A percentile compares a stretch with the other conserved stretches of the same genome.
Conservation (phyloP, 2,797 vertebrate genomes). For the Cyprinodon diabolis region DNA sequence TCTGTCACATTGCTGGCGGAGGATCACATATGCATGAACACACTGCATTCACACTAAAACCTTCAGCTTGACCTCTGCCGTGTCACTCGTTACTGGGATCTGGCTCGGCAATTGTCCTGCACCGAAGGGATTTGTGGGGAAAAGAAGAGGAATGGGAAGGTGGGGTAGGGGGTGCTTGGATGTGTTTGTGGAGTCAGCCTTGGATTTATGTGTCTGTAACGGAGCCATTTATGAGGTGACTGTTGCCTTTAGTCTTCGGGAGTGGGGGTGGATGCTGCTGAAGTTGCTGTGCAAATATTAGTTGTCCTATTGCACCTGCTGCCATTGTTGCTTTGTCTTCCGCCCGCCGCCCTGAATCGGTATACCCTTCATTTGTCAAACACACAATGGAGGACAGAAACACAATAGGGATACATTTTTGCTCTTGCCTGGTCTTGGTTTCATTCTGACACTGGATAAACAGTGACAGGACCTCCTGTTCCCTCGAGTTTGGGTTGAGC, state of each 20-base stretch:
- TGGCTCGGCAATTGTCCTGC: constrained; percentile 80
- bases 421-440: constrained; percentile 40
- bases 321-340: constrained; percentile 65
- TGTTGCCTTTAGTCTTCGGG: constrained; percentile 67
- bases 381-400: constrained; percentile 74
- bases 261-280: constrained; percentile 61
- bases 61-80: constrained; percentile 76
- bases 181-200: constrained; percentile 61
- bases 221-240: constrained; percentile 72
- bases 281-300: constrained; percentile 83
- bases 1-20: constrained; percentile 44
- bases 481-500: constrained; percentile 31
- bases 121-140: constrained; percentile 68
- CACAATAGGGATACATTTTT: constrained; percentile 74
- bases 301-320: constrained; percentile 82
- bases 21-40: constrained; percentile 11
- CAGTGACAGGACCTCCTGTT: constrained; percentile 39
- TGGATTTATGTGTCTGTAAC: constrained; percentile 80
- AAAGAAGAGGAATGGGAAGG: constrained; percentile 51
- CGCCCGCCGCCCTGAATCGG: constrained; percentile 65
- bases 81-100: constrained; percentile 75
- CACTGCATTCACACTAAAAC: constrained; percentile 43
- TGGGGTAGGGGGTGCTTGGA: constrained; percentile 19
- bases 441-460: constrained; percentile 63
- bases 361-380: constrained; percentile 79